Evolutionary conservation across 2,888 invertebrate species (phyloP), one percentile per base, ranked within the genome.

Genomic region (Auanema freiburgensis): DNA sequence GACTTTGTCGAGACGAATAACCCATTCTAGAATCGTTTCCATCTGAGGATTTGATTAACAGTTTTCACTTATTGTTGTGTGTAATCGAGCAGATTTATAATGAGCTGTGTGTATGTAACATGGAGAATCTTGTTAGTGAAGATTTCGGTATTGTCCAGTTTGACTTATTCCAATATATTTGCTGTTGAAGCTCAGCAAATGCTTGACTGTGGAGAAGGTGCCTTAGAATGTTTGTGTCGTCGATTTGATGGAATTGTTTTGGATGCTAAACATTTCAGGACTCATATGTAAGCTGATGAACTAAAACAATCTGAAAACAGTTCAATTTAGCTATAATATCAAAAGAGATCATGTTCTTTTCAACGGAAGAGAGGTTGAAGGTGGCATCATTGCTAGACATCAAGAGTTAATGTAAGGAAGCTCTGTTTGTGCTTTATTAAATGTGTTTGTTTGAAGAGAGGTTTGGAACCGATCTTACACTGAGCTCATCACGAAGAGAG

Each of bases 21-120:
- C 33, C 3, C 33, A 33, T 33, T 63, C 61, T 41, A 67, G 67
- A 56, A 42, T 53, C 63, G 10, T 23, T 70, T 23, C 52, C 63
- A 44, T 42, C 23, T 54, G 91, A 93, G 83, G 96, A 97, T 85
- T 87, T 98, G 62, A 93, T 98, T 1, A 93, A 92, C 84, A 94
- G 93, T 71, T 93, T 91, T 84, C 94, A 96, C 85, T 87, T 97
- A 54, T 86, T 98, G 55, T 87, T 95, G 63, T 92, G 92, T 64
- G 92, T 93, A 84, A 88, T 94, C 74, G 96, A 98, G 87, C 89
- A 92, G 83, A 89, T 94, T 59, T 96, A 91, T 85, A 88, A 89
- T 65, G 95, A 95, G 86, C 91, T 92, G 89, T 90, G 79, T 87
- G 92, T 70, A 88, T 33, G 57, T 11, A 58, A 65, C 16, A 55